These are phyloP conservation scores for Andrena bucephala DNA, from an alignment of 2,888 invertebrate species.

Conservation along the genomic window DNA sequence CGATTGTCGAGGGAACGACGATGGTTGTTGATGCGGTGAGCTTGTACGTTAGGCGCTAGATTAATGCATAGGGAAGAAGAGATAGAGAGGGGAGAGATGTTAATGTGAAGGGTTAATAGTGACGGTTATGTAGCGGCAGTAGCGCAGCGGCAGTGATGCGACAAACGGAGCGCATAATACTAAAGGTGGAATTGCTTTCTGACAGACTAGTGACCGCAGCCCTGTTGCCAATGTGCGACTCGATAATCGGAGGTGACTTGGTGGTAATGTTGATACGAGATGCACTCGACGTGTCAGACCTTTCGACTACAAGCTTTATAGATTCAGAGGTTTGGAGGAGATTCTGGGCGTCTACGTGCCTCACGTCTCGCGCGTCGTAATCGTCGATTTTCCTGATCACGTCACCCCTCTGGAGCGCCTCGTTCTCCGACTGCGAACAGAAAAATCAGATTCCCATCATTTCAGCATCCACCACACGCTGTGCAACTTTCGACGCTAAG, in stretches of 20 bases:
- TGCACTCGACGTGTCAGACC: slow-evolving; percentile 86
- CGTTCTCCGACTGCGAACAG: slow-evolving; percentile 91
- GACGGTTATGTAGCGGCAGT: slow-evolving; percentile 38
- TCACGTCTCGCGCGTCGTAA: slow-evolving; percentile 94
- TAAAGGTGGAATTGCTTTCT: slow-evolving; percentile 73
- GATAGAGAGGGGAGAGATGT: not conserved
- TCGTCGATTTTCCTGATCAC: slow-evolving; percentile 95
- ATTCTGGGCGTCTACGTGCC: slow-evolving; percentile 96
- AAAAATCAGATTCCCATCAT: slow-evolving; percentile 21
- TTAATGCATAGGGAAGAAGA: slow-evolving; percentile 15
- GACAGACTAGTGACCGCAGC: slow-evolving; percentile 80
- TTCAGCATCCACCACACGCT: not conserved
- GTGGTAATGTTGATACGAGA: slow-evolving; percentile 71
- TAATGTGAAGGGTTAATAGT: slow-evolving; percentile 31
- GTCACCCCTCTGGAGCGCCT: slow-evolving; percentile 94
- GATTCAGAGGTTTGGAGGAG: slow-evolving; percentile 93
- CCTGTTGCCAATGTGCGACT: slow-evolving; percentile 77
- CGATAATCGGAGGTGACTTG: slow-evolving; percentile 76
- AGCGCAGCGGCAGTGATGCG: slow-evolving; percentile 34
- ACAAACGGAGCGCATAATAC: slow-evolving; percentile 52
- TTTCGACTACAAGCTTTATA: slow-evolving; percentile 93
- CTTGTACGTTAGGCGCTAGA: slow-evolving; percentile 50
- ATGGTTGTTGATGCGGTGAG: slow-evolving; percentile 34
- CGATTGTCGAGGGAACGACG: slow-evolving; percentile 43
- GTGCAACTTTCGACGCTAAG: not conserved